Evolutionary conservation across 2,797 vertebrate genomes (phyloP), one percentile per base, ranked within the genome.

Genomic region (Pantherophis vulpinus): DNA sequence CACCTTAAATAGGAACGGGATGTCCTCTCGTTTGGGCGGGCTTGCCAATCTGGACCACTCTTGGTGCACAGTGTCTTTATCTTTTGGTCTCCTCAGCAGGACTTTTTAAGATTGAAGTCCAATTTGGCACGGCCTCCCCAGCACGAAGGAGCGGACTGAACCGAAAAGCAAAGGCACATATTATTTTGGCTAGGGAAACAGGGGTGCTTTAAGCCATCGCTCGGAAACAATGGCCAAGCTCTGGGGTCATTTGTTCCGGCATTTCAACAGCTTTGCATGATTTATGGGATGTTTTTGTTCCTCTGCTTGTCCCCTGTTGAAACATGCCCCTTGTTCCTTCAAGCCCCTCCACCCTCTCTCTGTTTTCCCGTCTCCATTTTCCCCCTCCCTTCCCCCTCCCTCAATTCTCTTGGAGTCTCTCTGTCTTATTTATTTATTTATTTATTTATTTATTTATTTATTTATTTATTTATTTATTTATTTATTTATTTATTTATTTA

Each of bases 261-360:
- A 92, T 96, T 97, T 97, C 97, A 96, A 95, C 96, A 95, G 96
- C 96, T 97, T 93, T 95, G 95, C 94, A 87, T 97, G 96, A 97
- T 97, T 97, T 97, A 97, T 97, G 96, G 94, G 94, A 96, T 96
- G 96, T 97, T 96, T 92, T 97, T 96, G 97, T 97, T 97, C 96
- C 96, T 96, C 95, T 96, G 96, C 96, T 97, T 96, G 96, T 97
- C 59, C 60, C 25, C 87, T 9, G 9, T 86, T 89, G 96, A 96
- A 96, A 94, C 93, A 94, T 95, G 92, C 95, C 96, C 95, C 87
- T 16, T 93, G 14, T n/a, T 25, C 37, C 37, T 83, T 47, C 10
- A 0, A 83, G 5, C 32, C 32, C 23, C 13, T 96, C 58, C 51
- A 37, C 94, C 95, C 95, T 95, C 96, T 95, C 95, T 94, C 94